A percentile compares a stretch with the other conserved stretches of the same genome.
phyloP scores from a whole-genome alignment of 2,888 invertebrate genomes.

The Phania funesta region DNA sequence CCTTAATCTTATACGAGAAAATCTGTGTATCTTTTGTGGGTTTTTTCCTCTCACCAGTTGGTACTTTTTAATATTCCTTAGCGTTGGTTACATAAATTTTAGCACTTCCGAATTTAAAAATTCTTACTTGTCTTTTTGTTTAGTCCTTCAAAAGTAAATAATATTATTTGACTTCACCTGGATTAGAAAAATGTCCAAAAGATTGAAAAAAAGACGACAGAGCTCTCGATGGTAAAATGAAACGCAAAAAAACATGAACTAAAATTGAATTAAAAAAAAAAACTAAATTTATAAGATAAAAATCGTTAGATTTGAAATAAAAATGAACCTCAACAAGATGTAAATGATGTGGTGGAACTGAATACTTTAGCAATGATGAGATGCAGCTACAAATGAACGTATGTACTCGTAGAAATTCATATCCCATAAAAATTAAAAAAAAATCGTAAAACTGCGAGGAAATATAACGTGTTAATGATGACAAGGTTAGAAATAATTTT shows the following conservation, averaged over 20 bases:
- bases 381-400: neutral
- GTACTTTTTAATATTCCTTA: no score
- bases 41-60: no score
- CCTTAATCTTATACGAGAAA: no score
- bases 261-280: no score
- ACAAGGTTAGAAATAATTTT: slow-evolving; percentile 29
- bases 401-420: neutral
- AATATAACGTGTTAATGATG: slow-evolving; percentile 49
- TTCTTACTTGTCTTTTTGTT: neutral
- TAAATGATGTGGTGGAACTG: slow-evolving; percentile 30
- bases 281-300: slow-evolving; percentile 46
- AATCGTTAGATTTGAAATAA: slow-evolving; percentile 42
- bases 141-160: neutral
- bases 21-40: no score
- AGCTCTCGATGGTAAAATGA: neutral
- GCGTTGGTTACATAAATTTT: no score
- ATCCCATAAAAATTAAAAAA: neutral
- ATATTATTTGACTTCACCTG: neutral
- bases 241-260: neutral
- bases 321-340: slow-evolving; percentile 32
- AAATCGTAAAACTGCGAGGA: neutral
- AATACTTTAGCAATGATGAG: slow-evolving; percentile 25
- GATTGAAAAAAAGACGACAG: neutral
- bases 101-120: no score
- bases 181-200: neutral